These are phyloP conservation scores for Lasioglossum baleicum DNA, from an alignment of 1,140 invertebrate species.

Conservation along the genomic window DNA sequence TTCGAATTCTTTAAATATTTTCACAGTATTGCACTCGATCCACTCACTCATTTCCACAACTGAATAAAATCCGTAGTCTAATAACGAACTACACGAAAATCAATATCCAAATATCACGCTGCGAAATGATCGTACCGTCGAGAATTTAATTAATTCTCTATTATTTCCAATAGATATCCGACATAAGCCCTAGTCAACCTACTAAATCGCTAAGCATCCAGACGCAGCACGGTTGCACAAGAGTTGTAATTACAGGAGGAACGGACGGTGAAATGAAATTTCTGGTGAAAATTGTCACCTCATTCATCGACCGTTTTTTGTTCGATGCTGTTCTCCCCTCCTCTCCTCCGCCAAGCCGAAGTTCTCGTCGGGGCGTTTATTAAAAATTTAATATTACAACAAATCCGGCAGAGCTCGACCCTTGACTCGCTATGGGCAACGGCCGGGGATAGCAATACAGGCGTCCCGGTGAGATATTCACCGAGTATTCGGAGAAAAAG, in stretches of 20 bases:
- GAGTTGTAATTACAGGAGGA: slow-evolving; percentile 50
- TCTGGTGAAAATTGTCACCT: not conserved
- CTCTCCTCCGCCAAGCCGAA: no score
- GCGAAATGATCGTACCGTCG: no score
- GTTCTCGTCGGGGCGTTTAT: slow-evolving; percentile 4
- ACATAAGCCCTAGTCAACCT: slow-evolving; percentile 27
- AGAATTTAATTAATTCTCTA: not conserved
- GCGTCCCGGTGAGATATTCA: slow-evolving; percentile 21
- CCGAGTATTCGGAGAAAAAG: slow-evolving; percentile 2
- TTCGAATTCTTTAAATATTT: no score
- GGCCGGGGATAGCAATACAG: slow-evolving; percentile 4
- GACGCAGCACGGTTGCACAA: slow-evolving; percentile 56
- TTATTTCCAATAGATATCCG: not conserved
- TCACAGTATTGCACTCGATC: no score
- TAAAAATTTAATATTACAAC: slow-evolving; percentile 45
- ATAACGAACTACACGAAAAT: no score
- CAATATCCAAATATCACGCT: no score
- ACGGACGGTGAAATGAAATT: slow-evolving; percentile 48
- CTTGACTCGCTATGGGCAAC: not conserved
- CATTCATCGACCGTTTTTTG: not conserved
- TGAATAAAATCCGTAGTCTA: no score
- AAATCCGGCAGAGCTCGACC: slow-evolving; percentile 12
- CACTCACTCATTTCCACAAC: no score
- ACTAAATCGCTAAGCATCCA: slow-evolving; percentile 55
- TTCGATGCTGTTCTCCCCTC: not conserved